A percentile compares a stretch with the other conserved stretches of the same genome.
phyloP scores from a whole-genome alignment of 2,113 vertebrate genomes.

The Gobiocypris rarus region DNA sequence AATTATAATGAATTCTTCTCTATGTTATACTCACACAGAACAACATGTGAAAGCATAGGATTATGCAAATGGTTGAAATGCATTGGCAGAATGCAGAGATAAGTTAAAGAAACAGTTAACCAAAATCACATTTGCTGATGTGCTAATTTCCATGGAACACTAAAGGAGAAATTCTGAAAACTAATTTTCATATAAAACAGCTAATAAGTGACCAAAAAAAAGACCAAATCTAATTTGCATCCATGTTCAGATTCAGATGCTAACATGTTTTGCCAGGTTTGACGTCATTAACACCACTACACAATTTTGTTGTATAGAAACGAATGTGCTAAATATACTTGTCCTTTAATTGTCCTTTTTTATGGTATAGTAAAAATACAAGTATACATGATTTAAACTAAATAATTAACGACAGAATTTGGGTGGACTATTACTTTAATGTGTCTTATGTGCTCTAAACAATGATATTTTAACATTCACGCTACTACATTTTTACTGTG shows the following conservation, averaged over 20 bases:
- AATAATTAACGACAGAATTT: not conserved
- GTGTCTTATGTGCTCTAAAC: too few species aligned
- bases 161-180: not conserved
- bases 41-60: conserved; percentile 11
- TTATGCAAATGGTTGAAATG: conserved; percentile 26
- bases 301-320: not conserved
- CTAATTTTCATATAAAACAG: not conserved
- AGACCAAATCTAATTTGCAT: not conserved
- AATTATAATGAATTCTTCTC: conserved; percentile 4
- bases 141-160: not conserved
- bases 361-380: not conserved
- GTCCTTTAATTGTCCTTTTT: not conserved
- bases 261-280: not conserved
- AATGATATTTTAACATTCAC: too few species aligned
- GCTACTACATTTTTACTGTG: too few species aligned
- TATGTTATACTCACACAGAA: not conserved
- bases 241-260: not conserved
- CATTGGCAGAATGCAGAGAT: not conserved
- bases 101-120: not conserved
- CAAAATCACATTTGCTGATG: not conserved
- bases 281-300: not conserved
- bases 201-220: too few species aligned
- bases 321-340: not conserved
- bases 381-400: not conserved
- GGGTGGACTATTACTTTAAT: not conserved